phyloP scores from a whole-genome alignment of 2,888 invertebrate genomes.

The Xestia rhomboidea region DNA sequence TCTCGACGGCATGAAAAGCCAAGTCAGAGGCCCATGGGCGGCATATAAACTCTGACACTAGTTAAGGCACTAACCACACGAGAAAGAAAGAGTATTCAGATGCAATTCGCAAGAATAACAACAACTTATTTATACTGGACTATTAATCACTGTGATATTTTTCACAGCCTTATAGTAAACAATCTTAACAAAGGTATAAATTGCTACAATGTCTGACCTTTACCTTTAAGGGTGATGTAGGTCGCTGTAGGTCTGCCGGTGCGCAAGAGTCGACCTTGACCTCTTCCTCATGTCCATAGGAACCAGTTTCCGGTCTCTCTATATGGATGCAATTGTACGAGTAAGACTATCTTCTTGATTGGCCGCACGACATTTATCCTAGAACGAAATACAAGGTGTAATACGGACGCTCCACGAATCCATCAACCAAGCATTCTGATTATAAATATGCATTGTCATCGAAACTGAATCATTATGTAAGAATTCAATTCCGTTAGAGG shows the following conservation, averaged over 20 bases:
- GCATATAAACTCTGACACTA: no score
- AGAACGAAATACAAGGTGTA: not conserved
- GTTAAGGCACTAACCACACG: no score
- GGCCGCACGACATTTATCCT: not conserved
- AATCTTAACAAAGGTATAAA: conserved; percentile 1
- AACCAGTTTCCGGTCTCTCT: conserved; percentile 41
- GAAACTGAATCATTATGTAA: not conserved
- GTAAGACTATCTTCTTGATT: conserved; percentile 15
- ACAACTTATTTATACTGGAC: not conserved
- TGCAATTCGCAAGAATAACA: not conserved
- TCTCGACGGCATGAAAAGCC: not conserved
- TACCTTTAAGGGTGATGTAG: conserved; percentile 45
- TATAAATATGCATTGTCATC: not conserved
- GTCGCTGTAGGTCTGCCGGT: conserved; percentile 28
- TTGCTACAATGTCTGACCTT: conserved; percentile 8
- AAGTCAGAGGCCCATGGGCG: not conserved
- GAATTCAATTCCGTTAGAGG: not conserved
- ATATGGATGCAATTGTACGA: conserved; percentile 26
- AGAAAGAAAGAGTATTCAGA: not conserved
- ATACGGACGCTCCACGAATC: not conserved
- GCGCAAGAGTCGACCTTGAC: conserved; percentile 40
- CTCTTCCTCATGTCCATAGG: conserved; percentile 24
- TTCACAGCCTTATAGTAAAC: not conserved
- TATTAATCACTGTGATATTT: conserved; percentile 1
- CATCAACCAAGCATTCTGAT: not conserved